Evolutionary conservation across 2,888 invertebrate genomes (phyloP), one percentile per base, ranked within the genome.

Genomic region (Mythimna impura): DNA sequence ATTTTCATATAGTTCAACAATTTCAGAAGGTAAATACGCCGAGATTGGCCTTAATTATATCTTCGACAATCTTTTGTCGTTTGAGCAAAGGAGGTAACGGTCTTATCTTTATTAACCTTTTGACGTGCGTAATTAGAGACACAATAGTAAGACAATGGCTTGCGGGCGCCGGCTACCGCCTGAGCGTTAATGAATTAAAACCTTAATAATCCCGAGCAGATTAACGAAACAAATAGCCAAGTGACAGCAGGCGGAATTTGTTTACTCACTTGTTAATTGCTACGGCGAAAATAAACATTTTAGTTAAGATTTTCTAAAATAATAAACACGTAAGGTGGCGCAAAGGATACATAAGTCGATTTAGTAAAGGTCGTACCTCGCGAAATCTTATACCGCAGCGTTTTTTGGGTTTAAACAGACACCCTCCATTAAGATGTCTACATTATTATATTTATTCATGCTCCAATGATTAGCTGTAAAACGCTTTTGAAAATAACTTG

Each of bases 61-160:
- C 76, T 75, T 85, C 25, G 73, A 75, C 62, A 75, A 80, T 85
- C 85, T 85, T 86, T 85, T 80, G 86, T 86, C 73, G 80, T 80
- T 71, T 66, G 60, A 75, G 79, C 57, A 75, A 84, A 82, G 76
- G 72, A 75, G 80, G 79, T 81, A 80, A 80, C 68, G 71, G 70
- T 72, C 73, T 84, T 86, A 86, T 84, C 82, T 81, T 76, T 76
- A 78, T 86, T n/a, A n/a, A n/a, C n/a, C n/a, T n/a, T n/a, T n/a
- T n/a, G n/a, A n/a, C n/a, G n/a, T n/a, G n/a, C n/a, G n/a, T n/a
- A n/a, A n/a, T n/a, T n/a, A n/a, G n/a, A n/a, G n/a, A n/a, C n/a
- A n/a, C n/a, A n/a, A n/a, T n/a, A n/a, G n/a, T n/a, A n/a, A n/a
- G n/a, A n/a, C n/a, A n/a, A n/a, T n/a, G n/a, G n/a, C n/a, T n/a